A percentile compares a stretch with the other conserved stretches of the same genome.
phyloP scores from a whole-genome alignment of 2,888 invertebrate species.

The Azorinus chamasolen region DNA sequence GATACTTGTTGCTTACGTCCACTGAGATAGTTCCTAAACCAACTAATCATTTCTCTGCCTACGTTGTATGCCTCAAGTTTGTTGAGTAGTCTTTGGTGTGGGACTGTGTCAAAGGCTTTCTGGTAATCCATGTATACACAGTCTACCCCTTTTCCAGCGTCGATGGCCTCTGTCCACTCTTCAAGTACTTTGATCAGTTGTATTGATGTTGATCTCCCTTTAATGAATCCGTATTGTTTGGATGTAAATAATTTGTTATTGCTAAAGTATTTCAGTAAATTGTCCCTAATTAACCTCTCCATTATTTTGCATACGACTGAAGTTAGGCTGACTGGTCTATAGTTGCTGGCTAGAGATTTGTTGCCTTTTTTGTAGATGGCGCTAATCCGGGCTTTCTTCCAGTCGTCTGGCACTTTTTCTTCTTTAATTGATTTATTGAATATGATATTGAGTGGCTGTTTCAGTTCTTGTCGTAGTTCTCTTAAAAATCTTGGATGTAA shows the following conservation, averaged over 20 bases:
- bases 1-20: no score
- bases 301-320: conserved; percentile 20
- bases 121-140: no score
- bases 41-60: no score
- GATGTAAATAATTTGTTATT: conserved; percentile 22
- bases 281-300: conserved; percentile 6
- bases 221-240: conserved; percentile 24
- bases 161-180: conserved; percentile 21
- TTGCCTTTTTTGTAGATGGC: conserved; percentile 17
- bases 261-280: neutral
- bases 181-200: conserved; percentile 27
- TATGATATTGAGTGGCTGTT: neutral
- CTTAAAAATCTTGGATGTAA: conserved; percentile 3
- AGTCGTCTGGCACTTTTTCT: conserved; percentile 3
- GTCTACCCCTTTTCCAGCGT: no score
- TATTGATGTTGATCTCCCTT: conserved; percentile 12
- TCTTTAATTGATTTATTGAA: neutral
- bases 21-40: no score
- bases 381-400: conserved; percentile 1
- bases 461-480: neutral
- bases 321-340: conserved; percentile 20
- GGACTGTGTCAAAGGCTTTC: no score
- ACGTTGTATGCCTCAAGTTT: no score
- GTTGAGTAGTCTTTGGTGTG: no score
- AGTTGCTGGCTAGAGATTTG: conserved; percentile 10